Percentiles rank a stretch among this genome's conserved stretches.
Evolutionary conservation across 2,113 vertebrate genomes (phyloP).

Genomic region (Varanus salvator): DNA sequence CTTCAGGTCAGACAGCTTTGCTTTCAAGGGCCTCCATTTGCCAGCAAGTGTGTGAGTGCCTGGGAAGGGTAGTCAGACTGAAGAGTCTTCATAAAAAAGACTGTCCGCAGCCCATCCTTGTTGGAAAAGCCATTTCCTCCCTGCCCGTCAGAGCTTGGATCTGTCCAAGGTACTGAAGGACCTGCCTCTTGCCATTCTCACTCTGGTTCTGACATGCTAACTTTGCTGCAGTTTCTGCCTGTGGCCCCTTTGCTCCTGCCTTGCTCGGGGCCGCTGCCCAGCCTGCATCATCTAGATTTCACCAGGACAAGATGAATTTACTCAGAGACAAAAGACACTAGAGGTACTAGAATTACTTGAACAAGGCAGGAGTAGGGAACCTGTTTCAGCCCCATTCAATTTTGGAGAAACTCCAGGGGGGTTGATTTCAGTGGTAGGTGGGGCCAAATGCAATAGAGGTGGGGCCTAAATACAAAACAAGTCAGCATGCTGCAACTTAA

Average conservation of each 20-base stretch:
- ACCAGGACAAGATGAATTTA: neutral
- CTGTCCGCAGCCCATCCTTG: neutral
- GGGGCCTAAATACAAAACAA: too few species aligned
- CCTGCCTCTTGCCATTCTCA: neutral
- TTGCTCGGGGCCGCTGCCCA: neutral
- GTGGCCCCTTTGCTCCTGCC: neutral
- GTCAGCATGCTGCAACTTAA: too few species aligned
- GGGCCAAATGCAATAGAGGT: too few species aligned
- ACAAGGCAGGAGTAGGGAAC: neutral
- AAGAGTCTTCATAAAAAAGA: neutral
- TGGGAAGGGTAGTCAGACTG: neutral
- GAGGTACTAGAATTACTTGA: neutral
- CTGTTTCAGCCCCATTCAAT: too few species aligned
- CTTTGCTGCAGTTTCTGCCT: neutral
- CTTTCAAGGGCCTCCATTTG: neutral
- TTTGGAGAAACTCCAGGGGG: too few species aligned
- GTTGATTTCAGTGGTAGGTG: too few species aligned
- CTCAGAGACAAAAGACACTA: neutral
- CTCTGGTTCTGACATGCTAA: neutral
- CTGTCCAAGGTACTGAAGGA: neutral
- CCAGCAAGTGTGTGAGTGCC: neutral
- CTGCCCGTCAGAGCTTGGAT: too few species aligned
- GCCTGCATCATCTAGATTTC: neutral
- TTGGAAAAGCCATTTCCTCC: neutral
- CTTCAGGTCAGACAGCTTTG: neutral